Percentiles rank a stretch among this genome's conserved stretches.
Evolutionary conservation across 2,888 invertebrate genomes (phyloP).

Genomic region (Aricia artaxerxes): DNA sequence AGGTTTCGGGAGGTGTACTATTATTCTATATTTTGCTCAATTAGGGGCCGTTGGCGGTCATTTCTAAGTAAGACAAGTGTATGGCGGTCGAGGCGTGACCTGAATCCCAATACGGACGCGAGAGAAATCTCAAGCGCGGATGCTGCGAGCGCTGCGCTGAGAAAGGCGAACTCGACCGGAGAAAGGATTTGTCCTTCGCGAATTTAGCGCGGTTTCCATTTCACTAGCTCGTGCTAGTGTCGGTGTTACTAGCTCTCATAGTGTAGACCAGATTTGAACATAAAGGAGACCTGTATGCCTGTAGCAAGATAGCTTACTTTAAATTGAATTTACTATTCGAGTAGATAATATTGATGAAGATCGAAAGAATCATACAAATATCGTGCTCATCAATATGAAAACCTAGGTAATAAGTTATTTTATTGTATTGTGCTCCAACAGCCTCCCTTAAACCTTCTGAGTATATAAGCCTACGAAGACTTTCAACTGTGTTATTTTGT

Average conservation of each 20-base stretch:
- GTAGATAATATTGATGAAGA: neutral
- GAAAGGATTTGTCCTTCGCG: slow-evolving; percentile 61
- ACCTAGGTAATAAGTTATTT: too few species aligned
- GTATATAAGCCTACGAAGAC: too few species aligned
- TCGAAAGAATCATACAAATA: neutral
- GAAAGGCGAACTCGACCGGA: slow-evolving; percentile 51
- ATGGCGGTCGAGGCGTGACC: slow-evolving; percentile 64
- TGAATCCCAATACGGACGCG: slow-evolving; percentile 72
- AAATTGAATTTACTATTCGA: neutral
- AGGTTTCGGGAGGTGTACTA: neutral
- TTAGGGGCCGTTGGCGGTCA: neutral
- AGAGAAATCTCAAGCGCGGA: slow-evolving; percentile 69
- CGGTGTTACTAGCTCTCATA: neutral
- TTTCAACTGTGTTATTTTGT: too few species aligned
- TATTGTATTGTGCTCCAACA: too few species aligned
- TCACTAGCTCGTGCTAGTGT: neutral
- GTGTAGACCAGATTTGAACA: neutral
- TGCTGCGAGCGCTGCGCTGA: slow-evolving; percentile 44
- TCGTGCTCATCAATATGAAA: neutral
- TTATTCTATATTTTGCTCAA: slow-evolving; percentile 6
- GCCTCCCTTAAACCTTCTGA: too few species aligned
- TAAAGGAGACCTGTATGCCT: neutral
- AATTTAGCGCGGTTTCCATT: slow-evolving; percentile 11
- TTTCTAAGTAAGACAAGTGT: slow-evolving; percentile 43
- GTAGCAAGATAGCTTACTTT: neutral